Evolutionary conservation across 1,140 invertebrate genomes (phyloP).

Genomic region (Apis cerana): DNA sequence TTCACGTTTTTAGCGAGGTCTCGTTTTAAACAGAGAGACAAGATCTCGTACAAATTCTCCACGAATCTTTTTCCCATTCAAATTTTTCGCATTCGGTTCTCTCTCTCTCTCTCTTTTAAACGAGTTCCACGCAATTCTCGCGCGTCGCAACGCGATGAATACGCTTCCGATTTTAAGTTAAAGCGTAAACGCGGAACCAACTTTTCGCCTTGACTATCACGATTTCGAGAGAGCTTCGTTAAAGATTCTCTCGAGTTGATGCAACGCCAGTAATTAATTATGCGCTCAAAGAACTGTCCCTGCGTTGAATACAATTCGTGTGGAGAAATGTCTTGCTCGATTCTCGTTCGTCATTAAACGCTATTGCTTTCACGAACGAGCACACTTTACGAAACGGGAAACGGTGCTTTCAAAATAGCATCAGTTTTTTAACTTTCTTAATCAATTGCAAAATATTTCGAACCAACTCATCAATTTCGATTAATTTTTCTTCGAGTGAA

Average conservation of each 20-base stretch:
- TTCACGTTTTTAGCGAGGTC: too few relatives aligned
- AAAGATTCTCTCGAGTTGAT: constrained; percentile 10
- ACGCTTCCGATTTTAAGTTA: not conserved
- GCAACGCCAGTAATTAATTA: constrained; percentile 54
- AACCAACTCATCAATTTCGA: too few relatives aligned
- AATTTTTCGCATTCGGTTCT: not conserved
- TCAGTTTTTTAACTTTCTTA: not conserved
- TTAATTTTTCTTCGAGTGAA: too few relatives aligned
- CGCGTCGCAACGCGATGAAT: not conserved
- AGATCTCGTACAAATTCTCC: not conserved
- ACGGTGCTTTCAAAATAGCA: too few relatives aligned
- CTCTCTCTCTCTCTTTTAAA: not conserved
- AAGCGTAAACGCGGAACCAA: not conserved
- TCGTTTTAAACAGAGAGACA: not conserved
- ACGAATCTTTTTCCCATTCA: not conserved
- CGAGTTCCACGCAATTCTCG: not conserved
- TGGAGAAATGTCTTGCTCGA: not conserved
- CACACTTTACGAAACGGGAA: not conserved
- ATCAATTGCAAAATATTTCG: too few relatives aligned
- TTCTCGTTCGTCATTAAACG: constrained; percentile 5
- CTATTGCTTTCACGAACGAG: constrained; percentile 10
- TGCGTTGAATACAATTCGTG: not conserved
- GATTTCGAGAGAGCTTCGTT: constrained; percentile 28
- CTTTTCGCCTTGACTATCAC: not conserved
- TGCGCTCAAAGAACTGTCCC: constrained; percentile 15